phyloP scores from a whole-genome alignment of 2,113 vertebrate species.

The Leptocoma aspasia region DNA sequence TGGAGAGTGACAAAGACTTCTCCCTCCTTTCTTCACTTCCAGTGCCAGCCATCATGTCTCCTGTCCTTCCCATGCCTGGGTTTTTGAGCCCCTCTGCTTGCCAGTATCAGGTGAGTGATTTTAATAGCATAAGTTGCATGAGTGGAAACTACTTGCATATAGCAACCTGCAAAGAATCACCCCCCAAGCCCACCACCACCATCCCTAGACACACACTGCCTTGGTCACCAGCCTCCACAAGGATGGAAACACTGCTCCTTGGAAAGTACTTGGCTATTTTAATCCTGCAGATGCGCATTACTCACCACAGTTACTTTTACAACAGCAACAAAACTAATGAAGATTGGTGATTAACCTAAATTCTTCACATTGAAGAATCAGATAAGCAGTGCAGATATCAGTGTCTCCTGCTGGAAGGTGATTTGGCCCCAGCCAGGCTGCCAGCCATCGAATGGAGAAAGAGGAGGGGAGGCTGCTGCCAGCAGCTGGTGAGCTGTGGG shows the following conservation, averaged over 20 bases:
- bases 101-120: background rate
- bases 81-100: background rate
- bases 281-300: background rate
- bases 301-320: background rate
- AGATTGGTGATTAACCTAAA: background rate
- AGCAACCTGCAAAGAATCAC: background rate
- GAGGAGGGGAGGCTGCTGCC: background rate
- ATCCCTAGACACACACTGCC: background rate
- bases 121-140: background rate
- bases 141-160: background rate
- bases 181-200: fast-evolving
- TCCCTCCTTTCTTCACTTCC: background rate
- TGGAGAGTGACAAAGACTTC: background rate
- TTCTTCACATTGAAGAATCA: background rate
- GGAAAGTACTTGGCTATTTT: background rate
- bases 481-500: background rate
- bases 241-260: background rate
- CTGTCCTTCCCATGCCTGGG: background rate
- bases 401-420: background rate
- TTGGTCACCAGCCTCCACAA: background rate
- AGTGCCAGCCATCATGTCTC: background rate
- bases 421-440: background rate
- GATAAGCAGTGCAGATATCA: background rate
- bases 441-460: fast-evolving
- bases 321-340: background rate